Base-by-base conservation (phyloP, 2,797 vertebrate genomes). In the Argentina silus region DNA sequence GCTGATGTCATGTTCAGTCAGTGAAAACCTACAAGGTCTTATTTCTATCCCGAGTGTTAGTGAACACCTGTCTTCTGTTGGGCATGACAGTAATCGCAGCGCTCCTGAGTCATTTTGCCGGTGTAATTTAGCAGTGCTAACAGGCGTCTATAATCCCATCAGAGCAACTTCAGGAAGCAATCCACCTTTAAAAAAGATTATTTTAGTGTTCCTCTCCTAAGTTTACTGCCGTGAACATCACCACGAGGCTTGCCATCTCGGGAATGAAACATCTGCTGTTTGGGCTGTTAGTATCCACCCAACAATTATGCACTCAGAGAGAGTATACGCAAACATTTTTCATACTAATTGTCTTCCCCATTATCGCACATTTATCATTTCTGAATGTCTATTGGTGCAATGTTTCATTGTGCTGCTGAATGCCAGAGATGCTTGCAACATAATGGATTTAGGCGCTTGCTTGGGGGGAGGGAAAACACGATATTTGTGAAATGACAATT, bases 221-320 rank as follows among this genome's bases (percentile, higher is more conserved):
- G 6, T 62, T 42, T 36, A 27, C 44, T n/a, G 63, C 63, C 17
- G 44, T 21, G 78, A 88, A 86, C 79, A 83, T 85, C 36, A 74
- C 85, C 81, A 63, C 3, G 63, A 85, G 83, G 76, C 73, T 81
- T 79, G 86, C 74, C 70, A 81, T 83, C 73, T 81, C 44, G 67
- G 78, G 81, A 83, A 81, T 80, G 77, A 82, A 89, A 86, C 89
- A 91, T 88, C 89, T 92, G 90, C 85, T 90, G 86, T 89, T 89
- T 82, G 70, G 75, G 74, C 71, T 80, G 82, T 82, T 86, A 83
- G 80, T 86, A 36, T 65, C 69, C 75, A 77, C 72, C 88, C 84
- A 80, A 84, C 86, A 89, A 90, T 88, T 87, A 90, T 79, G 78
- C 75, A 79, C 60, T 74, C 82, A 86, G 76, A 84, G 80, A 83